Base-by-base conservation (phyloP, 2,888 invertebrate genomes). In the Zonitis immaculata region DNA sequence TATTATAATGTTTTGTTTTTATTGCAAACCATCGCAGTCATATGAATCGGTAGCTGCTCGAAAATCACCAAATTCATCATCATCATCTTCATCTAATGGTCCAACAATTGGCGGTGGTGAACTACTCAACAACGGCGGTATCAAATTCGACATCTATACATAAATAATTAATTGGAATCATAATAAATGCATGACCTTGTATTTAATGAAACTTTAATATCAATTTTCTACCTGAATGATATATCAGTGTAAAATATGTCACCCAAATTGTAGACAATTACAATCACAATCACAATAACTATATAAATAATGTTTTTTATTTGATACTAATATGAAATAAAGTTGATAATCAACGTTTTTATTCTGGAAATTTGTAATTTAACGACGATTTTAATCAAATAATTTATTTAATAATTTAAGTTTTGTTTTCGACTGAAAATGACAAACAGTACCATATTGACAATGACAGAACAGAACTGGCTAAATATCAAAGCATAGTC, bases 51-150 rank as follows among this genome's bases (percentile, higher is more conserved):
- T 68, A 45, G 71, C 66, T 60, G 80, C 80, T 73, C 80, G 78
- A 74, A 83, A 83, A 67, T 82, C 82, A 39, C 80, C 82, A 77
- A 83, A 84, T 69, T 82, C 82, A 74, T 83, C 82, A 59, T 77
- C 75, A 52, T 75, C 74, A 25, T 77, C 32, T 46, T 78, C 78
- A 56, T 78, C 75, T 45, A 68, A 72, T 48, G 69, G 67, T 49
- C 71, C 69, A 56, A 77, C 76, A 60, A 81, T 79, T 39, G 82
- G 82, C 44, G 82, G 82, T 50, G 82, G 82, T 44, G 82, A 78
- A 67, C 77, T 79, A 66, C 80, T 80, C 54, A 82, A 69, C 53
- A 81, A 72, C 56, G 81, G 81, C 60, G 82, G 82, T 65, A 82
- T 79, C 67, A 78, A 73, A 63, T 76, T 77, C 58, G 77, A 74